Conservation (phyloP, 2,797 vertebrate species). For the Hippoglossus hippoglossus region DNA sequence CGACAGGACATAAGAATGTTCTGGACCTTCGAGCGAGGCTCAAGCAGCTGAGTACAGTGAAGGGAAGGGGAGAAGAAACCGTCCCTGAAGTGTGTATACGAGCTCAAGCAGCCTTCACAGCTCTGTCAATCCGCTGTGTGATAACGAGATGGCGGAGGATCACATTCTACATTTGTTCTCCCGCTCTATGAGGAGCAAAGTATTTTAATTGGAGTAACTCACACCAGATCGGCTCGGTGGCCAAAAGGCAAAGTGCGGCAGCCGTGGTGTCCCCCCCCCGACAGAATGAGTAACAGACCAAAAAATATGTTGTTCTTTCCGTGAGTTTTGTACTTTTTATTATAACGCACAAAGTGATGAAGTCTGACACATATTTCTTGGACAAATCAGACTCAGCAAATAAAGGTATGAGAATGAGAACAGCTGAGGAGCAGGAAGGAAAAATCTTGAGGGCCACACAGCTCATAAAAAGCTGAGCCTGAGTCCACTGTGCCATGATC, state of each 20-base stretch:
- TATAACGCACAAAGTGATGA: conserved; percentile 27
- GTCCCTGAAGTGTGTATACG: conserved; percentile 3
- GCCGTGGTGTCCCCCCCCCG: background rate
- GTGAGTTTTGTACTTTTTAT: conserved; percentile 34
- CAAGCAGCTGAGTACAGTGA: conserved; percentile 58
- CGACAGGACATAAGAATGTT: conserved; percentile 58
- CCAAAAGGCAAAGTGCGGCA: conserved; percentile 25
- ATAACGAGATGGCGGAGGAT: conserved; percentile 47
- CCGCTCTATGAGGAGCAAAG: conserved; percentile 35
- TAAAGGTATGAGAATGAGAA: conserved; percentile 35
- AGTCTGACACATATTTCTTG: conserved; percentile 6
- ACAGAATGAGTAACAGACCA: conserved; percentile 38
- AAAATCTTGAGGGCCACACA: conserved; percentile 35
- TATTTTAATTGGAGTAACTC: conserved; percentile 59
- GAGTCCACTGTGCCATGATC: conserved; percentile 53
- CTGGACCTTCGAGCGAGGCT: conserved; percentile 44
- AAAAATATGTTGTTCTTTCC: conserved; percentile 42
- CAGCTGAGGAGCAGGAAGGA: conserved; percentile 29
- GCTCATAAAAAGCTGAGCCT: conserved; percentile 45
- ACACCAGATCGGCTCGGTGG: conserved; percentile 39
- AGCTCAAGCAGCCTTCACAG: background rate
- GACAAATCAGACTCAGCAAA: conserved; percentile 41
- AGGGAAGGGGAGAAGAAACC: conserved; percentile 32
- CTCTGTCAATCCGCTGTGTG: conserved; percentile 35
- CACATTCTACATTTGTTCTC: conserved; percentile 42